Percentiles rank a stretch among this genome's conserved stretches.
phyloP scores from a whole-genome alignment of 1,140 invertebrate genomes.

The Oedothorax gibbosus region DNA sequence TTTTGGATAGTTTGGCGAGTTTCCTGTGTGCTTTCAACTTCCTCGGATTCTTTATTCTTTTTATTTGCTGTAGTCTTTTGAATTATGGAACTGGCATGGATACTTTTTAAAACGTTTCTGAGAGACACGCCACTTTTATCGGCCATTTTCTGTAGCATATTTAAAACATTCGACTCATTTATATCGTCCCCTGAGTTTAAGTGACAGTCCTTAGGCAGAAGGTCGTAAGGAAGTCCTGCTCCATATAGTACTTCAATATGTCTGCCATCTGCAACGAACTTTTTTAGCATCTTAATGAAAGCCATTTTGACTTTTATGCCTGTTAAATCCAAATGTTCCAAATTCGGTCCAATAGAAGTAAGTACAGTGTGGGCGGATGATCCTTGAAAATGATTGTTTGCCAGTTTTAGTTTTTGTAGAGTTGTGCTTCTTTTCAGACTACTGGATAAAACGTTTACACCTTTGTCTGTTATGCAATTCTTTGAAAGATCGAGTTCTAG shows the following conservation, averaged over 20 bases:
- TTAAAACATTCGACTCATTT: neutral
- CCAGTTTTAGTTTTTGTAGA: constrained; percentile 7
- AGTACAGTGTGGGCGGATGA: neutral
- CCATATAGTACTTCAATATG: constrained; percentile 28
- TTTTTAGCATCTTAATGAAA: constrained; percentile 8
- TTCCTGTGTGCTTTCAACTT: neutral
- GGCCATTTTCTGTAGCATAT: neutral
- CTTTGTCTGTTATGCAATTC: constrained; percentile 30
- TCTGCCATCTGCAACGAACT: constrained; percentile 16
- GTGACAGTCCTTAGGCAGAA: neutral
- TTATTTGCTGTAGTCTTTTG: neutral
- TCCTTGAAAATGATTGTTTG: constrained; percentile 14
- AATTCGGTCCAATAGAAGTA: neutral
- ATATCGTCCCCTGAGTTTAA: neutral
- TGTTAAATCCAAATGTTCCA: constrained; percentile 23
- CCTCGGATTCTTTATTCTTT: neutral
- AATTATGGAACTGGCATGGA: constrained; percentile 5
- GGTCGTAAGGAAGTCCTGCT: constrained; percentile 9
- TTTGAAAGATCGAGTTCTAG: constrained; percentile 10
- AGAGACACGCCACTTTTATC: constrained; percentile 42
- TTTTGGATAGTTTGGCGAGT: neutral
- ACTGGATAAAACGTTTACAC: neutral
- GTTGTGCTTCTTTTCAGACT: constrained; percentile 15
- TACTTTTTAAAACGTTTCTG: constrained; percentile 10
- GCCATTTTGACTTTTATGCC: constrained; percentile 4